phyloP scores from a whole-genome alignment of 2,888 invertebrate species.

The Callimorpha dominula region DNA sequence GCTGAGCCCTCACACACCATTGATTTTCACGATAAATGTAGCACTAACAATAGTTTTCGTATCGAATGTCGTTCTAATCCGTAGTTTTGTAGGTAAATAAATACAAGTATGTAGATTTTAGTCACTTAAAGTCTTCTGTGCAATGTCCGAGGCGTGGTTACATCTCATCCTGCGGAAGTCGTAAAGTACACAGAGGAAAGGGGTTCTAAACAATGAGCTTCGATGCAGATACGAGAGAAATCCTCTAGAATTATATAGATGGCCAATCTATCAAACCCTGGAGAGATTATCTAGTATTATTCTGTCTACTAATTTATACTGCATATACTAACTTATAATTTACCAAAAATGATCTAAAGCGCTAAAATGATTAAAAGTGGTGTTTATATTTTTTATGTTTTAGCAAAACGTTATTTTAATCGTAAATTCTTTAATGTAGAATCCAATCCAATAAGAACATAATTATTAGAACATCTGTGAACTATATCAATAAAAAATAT shows the following conservation, averaged over 20 bases:
- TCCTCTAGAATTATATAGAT: neutral
- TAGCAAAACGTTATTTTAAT: no score
- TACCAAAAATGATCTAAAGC: no score
- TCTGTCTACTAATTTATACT: no score
- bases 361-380: no score
- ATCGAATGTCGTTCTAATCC: constrained; percentile 40
- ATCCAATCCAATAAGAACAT: no score
- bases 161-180: neutral
- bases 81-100: neutral
- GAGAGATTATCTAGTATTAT: no score
- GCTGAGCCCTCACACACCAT: constrained; percentile 42
- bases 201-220: neutral
- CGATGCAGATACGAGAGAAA: neutral
- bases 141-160: neutral
- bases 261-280: neutral
- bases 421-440: no score
- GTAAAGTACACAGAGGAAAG: constrained; percentile 3
- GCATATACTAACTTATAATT: no score
- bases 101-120: neutral
- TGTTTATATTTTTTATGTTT: no score
- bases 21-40: constrained; percentile 54
- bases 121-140: neutral
- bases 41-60: constrained; percentile 31
- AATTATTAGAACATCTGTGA: no score
- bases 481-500: no score